A percentile compares a stretch with the other conserved stretches of the same genome.
Conservation (phyloP, 2,113 vertebrate species). For the Mola mola region DNA sequence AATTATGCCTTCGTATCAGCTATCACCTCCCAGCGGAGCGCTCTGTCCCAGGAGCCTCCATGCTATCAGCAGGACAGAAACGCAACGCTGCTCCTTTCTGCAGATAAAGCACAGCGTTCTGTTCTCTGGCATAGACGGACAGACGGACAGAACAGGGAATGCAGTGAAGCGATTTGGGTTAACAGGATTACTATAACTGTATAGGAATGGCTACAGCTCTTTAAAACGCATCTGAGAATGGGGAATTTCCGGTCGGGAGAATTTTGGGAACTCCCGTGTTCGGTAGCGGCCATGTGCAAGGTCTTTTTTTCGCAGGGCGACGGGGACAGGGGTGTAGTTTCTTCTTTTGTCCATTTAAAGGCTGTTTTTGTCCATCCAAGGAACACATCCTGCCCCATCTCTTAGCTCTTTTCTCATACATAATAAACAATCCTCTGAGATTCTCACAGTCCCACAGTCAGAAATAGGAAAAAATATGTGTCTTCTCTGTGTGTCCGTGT, state of each 20-base stretch:
- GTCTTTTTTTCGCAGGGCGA: conserved; percentile 34
- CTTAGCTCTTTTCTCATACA: conserved; percentile 52
- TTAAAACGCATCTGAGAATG: conserved; percentile 75
- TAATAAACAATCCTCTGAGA: conserved; percentile 73
- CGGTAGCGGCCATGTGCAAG: conserved; percentile 36
- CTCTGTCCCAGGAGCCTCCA: conserved; percentile 28
- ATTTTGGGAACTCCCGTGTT: conserved; percentile 83
- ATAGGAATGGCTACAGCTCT: conserved; percentile 65
- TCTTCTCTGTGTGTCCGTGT: conserved; percentile 18
- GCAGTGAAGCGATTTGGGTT: conserved; percentile 78
- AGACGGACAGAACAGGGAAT: conserved; percentile 44
- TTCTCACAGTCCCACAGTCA: conserved; percentile 74
- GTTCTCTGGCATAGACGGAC: conserved; percentile 36
- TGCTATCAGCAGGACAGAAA: conserved; percentile 60
- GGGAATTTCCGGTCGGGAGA: conserved; percentile 83
- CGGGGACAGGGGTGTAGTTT: conserved; percentile 20
- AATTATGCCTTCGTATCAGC: conserved; percentile 18
- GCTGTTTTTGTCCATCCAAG: conserved; percentile 41
- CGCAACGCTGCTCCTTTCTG: conserved; percentile 23
- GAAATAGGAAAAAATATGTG: conserved; percentile 19
- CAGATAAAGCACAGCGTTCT: conserved; percentile 52
- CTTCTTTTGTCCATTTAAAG: conserved; percentile 32
- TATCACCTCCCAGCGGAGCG: conserved; percentile 31
- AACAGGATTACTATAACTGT: conserved; percentile 81
- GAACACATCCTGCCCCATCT: conserved; percentile 43